These are phyloP conservation scores for Lycaena phlaeas DNA, from an alignment of 2,888 invertebrate genomes.

Conservation along the genomic window DNA sequence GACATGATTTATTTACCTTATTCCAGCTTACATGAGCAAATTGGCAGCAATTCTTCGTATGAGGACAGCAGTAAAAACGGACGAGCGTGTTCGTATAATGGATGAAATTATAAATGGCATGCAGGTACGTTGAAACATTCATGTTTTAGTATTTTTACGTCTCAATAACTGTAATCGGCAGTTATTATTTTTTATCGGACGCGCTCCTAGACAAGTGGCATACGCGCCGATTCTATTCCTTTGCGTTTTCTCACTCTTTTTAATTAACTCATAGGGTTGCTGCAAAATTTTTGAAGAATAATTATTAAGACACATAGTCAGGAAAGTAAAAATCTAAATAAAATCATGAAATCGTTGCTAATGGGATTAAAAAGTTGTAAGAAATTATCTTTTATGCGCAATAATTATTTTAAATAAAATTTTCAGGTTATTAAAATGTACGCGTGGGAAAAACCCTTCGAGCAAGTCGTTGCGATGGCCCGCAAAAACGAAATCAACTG, in stretches of 20 bases:
- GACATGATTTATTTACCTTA: too few species aligned
- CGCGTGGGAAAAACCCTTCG: conserved; percentile 94
- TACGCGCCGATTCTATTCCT: too few species aligned
- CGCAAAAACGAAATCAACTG: conserved; percentile 78
- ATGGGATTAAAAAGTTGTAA: too few species aligned
- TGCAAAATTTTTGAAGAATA: too few species aligned
- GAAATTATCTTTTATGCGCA: not conserved
- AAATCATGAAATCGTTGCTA: too few species aligned
- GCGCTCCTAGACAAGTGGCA: too few species aligned
- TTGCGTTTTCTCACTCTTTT: too few species aligned
- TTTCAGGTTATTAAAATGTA: conserved; percentile 95
- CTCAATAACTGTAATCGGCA: not conserved
- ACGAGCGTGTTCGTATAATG: conserved; percentile 93
- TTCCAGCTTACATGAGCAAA: conserved; percentile 76
- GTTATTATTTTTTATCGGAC: too few species aligned
- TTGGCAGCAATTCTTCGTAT: conserved; percentile 77
- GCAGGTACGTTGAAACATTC: conserved; percentile 80
- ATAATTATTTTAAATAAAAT: not conserved
- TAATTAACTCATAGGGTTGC: too few species aligned
- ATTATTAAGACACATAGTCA: too few species aligned
- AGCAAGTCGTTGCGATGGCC: conserved; percentile 83
- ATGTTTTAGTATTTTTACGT: not conserved
- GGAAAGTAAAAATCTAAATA: not conserved
- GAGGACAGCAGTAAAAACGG: conserved; percentile 88
- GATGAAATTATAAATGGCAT: conserved; percentile 95